phyloP scores from a whole-genome alignment of 1,140 invertebrate genomes.

The Drosophila lowei region DNA sequence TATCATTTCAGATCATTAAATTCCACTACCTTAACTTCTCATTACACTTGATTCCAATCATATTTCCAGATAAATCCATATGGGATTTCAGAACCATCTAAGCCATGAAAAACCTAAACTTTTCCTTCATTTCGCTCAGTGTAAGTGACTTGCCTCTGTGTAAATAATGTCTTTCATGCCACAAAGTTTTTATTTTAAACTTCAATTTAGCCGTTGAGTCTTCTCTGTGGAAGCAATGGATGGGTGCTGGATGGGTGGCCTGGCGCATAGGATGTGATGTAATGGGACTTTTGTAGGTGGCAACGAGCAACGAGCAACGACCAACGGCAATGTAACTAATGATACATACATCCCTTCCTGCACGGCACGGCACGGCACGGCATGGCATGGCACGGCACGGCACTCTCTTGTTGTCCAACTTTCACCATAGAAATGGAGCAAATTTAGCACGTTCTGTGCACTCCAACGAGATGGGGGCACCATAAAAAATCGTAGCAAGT shows the following conservation, averaged over 20 bases:
- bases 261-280: constrained; percentile 2
- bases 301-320: not conserved
- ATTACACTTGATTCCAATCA: too few species aligned
- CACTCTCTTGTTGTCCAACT: constrained; percentile 66
- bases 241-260: not conserved
- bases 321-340: constrained; percentile 67
- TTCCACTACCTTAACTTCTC: too few species aligned
- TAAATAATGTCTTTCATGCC: constrained; percentile 72
- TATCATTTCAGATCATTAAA: too few species aligned
- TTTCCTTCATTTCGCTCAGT: too few species aligned
- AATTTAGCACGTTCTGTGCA: constrained; percentile 71
- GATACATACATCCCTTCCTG: constrained; percentile 32
- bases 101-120: too few species aligned
- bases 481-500: constrained; percentile 48
- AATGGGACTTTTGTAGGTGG: not conserved
- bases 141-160: constrained; percentile 24
- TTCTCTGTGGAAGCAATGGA: constrained; percentile 4
- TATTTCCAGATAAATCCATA: too few species aligned
- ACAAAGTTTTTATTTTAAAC: constrained; percentile 78
- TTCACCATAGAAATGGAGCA: constrained; percentile 67
- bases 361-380: too few species aligned
- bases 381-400: constrained; percentile 11
- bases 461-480: constrained; percentile 22
- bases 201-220: constrained; percentile 67
- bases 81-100: too few species aligned